Evolutionary conservation across 2,888 invertebrate genomes (phyloP).

Genomic region (Furcula furcula): DNA sequence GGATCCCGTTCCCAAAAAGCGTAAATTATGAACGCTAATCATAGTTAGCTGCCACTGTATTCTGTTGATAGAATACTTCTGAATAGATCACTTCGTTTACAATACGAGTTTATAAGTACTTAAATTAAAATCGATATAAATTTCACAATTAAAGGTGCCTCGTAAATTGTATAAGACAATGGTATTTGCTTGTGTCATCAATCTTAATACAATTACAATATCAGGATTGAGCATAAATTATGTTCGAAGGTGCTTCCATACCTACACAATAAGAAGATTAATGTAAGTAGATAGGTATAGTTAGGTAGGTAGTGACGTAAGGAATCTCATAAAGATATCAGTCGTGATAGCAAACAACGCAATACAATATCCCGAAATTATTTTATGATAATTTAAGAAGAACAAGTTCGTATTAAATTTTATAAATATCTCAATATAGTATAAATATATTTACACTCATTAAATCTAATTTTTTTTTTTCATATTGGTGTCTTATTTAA

Average conservation of each 20-base stretch:
- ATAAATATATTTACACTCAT: conserved; percentile 81
- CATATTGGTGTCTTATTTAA: conserved; percentile 81
- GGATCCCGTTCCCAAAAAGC: too few relatives aligned
- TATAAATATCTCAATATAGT: conserved; percentile 80
- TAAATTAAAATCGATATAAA: too few relatives aligned
- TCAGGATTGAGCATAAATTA: conserved; percentile 48
- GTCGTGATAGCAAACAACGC: conserved; percentile 60
- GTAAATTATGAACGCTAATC: too few relatives aligned
- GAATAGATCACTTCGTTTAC: conserved; percentile 22
- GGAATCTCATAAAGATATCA: conserved; percentile 53
- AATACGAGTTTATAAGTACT: conserved; percentile 5
- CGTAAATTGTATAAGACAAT: conserved; percentile 5
- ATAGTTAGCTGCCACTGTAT: too few relatives aligned
- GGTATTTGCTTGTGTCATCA: conserved; percentile 13
- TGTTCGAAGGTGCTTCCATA: conserved; percentile 51
- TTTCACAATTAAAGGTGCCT: neutral
- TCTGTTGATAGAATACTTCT: conserved; percentile 7
- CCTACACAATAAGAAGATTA: conserved; percentile 49
- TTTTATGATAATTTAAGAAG: conserved; percentile 73
- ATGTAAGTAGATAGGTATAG: conserved; percentile 45
- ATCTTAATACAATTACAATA: conserved; percentile 34
- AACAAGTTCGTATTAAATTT: conserved; percentile 79
- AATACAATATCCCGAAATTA: conserved; percentile 63
- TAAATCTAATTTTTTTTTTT: conserved; percentile 67
- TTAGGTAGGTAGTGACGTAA: conserved; percentile 50